phyloP scores from a whole-genome alignment of 2,113 vertebrate genomes.

The Anser cygnoides region DNA sequence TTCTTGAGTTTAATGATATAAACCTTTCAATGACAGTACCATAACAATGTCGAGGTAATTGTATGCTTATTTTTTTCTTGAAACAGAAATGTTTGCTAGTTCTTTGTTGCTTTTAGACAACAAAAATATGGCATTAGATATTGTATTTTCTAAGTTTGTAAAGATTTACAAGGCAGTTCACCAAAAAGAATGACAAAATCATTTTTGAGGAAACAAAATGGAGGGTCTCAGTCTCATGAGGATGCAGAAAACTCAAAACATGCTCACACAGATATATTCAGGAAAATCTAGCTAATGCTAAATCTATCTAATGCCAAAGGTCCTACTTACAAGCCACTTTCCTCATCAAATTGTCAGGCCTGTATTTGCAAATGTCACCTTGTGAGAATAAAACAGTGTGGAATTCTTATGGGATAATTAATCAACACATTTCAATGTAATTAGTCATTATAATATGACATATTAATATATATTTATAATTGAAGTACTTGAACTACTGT shows the following conservation, averaged over 20 bases:
- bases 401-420: slow-evolving; percentile 29
- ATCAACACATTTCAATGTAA: slow-evolving; percentile 31
- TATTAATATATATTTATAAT: slow-evolving; percentile 55
- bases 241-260: background rate
- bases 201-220: background rate
- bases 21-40: background rate
- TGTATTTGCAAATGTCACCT: slow-evolving; percentile 42
- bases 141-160: background rate
- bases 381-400: slow-evolving; percentile 16
- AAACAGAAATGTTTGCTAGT: background rate
- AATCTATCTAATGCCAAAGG: background rate
- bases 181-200: background rate
- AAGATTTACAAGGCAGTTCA: background rate
- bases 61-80: background rate
- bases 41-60: background rate
- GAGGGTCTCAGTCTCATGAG: background rate
- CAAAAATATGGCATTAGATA: background rate
- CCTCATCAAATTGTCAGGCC: background rate
- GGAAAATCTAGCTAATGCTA: background rate
- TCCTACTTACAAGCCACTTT: background rate
- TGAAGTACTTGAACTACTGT: slow-evolving; percentile 47
- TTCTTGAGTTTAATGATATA: background rate
- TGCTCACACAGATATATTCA: background rate
- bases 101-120: background rate
- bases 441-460: slow-evolving; percentile 42